Percentiles rank a stretch among this genome's conserved stretches.
phyloP scores from a whole-genome alignment of 2,888 invertebrate species.

The Rhopalosiphum nymphaeae region DNA sequence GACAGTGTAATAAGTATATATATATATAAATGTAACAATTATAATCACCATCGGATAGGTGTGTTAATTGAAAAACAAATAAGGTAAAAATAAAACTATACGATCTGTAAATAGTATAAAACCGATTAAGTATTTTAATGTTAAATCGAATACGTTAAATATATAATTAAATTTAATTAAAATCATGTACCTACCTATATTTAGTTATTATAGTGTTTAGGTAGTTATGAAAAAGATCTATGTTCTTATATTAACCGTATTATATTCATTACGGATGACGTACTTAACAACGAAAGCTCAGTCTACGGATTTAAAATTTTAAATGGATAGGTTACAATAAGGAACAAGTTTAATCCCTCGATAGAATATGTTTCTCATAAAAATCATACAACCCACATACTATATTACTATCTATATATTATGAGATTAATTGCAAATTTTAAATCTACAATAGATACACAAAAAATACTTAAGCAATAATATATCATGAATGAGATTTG shows the following conservation, averaged over 20 bases:
- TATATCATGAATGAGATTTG: neutral
- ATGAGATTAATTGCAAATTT: neutral
- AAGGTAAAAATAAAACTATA: neutral
- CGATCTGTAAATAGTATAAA: neutral
- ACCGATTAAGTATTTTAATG: neutral
- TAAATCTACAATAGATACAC: neutral
- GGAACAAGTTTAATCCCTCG: neutral
- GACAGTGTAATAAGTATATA: neutral
- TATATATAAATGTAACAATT: neutral
- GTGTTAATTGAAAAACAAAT: neutral
- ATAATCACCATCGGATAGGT: neutral
- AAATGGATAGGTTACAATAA: neutral
- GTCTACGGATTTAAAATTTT: neutral
- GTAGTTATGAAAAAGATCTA: neutral
- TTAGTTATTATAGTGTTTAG: neutral
- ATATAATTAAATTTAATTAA: neutral
- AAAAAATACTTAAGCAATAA: neutral
- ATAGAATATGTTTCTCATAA: neutral
- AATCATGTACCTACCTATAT: neutral
- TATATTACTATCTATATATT: neutral
- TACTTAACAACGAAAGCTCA: neutral
- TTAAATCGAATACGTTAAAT: neutral
- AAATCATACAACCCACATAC: neutral
- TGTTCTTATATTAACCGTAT: neutral
- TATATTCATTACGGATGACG: neutral